These are phyloP conservation scores for Peromyscus attwateri DNA, from an alignment of 2,797 vertebrate genomes.

Conservation along the genomic window DNA sequence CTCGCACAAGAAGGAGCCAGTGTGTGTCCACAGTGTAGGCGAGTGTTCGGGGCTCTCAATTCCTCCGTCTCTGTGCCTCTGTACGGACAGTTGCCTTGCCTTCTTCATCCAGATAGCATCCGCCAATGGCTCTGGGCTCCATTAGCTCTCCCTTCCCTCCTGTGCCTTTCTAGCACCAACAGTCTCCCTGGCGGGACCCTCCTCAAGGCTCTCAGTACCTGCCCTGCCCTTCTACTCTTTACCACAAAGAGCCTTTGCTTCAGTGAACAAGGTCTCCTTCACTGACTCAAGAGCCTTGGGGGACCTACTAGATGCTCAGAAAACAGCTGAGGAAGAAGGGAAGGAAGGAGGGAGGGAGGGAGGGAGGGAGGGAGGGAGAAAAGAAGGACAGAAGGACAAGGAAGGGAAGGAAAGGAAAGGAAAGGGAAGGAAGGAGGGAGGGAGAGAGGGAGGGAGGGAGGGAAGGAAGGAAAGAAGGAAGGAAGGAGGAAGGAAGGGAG, in stretches of 20 bases:
- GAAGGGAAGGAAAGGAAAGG: neutral
- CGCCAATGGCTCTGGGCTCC: neutral
- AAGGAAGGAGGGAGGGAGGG: neutral
- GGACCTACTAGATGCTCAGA: neutral
- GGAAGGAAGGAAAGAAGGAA: too few species aligned
- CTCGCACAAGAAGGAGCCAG: neutral
- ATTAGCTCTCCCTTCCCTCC: neutral
- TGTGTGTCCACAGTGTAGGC: neutral
- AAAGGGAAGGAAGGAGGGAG: too few species aligned
- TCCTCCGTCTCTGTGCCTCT: neutral
- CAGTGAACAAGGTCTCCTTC: neutral
- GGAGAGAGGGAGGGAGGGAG: too few species aligned
- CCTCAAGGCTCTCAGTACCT: neutral
- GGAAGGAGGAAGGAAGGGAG: too few species aligned
- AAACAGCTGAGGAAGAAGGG: neutral
- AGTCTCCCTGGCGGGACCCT: too few species aligned
- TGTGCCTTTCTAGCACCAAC: neutral
- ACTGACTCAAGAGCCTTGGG: neutral
- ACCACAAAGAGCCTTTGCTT: neutral
- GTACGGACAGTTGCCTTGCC: neutral
- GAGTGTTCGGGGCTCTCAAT: neutral
- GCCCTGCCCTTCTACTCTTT: neutral
- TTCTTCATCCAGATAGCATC: neutral
- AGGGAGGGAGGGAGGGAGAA: neutral
- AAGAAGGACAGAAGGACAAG: too few species aligned